Evolutionary conservation across 2,797 vertebrate genomes (phyloP), one percentile per base, ranked within the genome.

Genomic region (Caiman crocodilus): DNA sequence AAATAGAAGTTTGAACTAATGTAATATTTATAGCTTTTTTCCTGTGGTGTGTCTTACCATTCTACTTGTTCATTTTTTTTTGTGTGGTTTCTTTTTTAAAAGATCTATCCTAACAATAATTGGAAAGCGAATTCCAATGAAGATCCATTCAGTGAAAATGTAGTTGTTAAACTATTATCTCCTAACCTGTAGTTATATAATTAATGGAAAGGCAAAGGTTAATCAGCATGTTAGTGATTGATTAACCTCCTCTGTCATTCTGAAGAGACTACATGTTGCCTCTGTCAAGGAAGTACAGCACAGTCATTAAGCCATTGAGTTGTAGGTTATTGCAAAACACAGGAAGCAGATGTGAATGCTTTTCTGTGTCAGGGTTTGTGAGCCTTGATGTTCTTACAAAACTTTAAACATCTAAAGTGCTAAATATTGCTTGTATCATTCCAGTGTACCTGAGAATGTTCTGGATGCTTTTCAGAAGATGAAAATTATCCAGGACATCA

Each of bases 31-130:
- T 26, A n/a, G 17, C 50, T 56, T 56, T 56, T 15, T 56, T 74
- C 55, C 50, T 74, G 17, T 74, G 15, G 26, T 74, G 25, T 69
- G 42, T 50, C 60, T 87, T 0, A 2, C 76, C 93, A 89, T 94
- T 95, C 92, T 90, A 89, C 94, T 93, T 92, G 89, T 87, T 95
- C 90, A 90, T 93, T 87, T 82, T 88, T 88, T 56, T 75, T 56
- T 75, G 26, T n/a, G 25, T 16, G 16, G 4, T 75, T 10, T n/a
- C 20, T 56, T 50, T 50, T 75, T 75, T n/a, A 56, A 75, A 56
- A 56, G 2, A 16, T 7, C 15, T n/a, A 25, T 92, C 90, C 93
- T 84, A 58, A 91, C 92, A 96, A 92, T 95, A 92, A 93, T 93
- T 92, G 90, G 89, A 92, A 87, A 92, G 84, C 7, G 32, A 91